These are phyloP conservation scores for Lasioglossum marginatum DNA, from an alignment of 2,888 invertebrate species.

Conservation along the genomic window DNA sequence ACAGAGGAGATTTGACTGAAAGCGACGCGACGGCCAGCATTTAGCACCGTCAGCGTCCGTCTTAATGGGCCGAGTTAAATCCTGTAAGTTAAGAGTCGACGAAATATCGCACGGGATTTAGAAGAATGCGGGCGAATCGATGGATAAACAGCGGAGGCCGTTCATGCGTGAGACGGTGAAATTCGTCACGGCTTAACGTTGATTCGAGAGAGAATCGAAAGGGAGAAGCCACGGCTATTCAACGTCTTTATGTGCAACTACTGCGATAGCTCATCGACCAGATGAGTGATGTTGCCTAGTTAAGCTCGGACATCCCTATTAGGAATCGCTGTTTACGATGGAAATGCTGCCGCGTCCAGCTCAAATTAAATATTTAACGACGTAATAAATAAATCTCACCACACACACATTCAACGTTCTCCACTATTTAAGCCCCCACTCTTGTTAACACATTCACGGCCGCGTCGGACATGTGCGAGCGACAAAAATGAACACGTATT, in stretches of 20 bases:
- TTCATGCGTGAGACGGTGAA: slow-evolving; percentile 37
- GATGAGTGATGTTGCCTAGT: slow-evolving; percentile 32
- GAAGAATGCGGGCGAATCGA: slow-evolving; percentile 70
- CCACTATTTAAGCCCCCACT: background rate
- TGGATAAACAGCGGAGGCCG: slow-evolving; percentile 38
- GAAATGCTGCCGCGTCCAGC: background rate
- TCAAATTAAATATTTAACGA: background rate
- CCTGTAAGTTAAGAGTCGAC: slow-evolving; percentile 50
- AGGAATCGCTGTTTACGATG: background rate
- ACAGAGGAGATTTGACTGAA: background rate
- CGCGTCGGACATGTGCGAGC: background rate
- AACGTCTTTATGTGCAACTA: slow-evolving; percentile 31
- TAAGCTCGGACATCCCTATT: background rate
- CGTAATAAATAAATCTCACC: slow-evolving; percentile 3
- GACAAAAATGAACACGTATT: background rate
- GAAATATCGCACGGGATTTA: slow-evolving; percentile 61
- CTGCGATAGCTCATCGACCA: slow-evolving; percentile 19
- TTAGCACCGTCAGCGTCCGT: slow-evolving; percentile 54
- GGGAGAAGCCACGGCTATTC: slow-evolving; percentile 28
- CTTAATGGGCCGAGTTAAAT: slow-evolving; percentile 67
- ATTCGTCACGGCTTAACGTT: slow-evolving; percentile 64
- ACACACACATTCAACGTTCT: background rate
- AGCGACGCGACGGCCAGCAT: slow-evolving; percentile 59
- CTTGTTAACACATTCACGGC: background rate
- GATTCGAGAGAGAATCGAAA: slow-evolving; percentile 3